Percentiles rank a stretch among this genome's conserved stretches.
These are phyloP conservation scores for Rotaria magnacalcarata DNA, from an alignment of 2,888 invertebrate genomes.

Conservation along the genomic window DNA sequence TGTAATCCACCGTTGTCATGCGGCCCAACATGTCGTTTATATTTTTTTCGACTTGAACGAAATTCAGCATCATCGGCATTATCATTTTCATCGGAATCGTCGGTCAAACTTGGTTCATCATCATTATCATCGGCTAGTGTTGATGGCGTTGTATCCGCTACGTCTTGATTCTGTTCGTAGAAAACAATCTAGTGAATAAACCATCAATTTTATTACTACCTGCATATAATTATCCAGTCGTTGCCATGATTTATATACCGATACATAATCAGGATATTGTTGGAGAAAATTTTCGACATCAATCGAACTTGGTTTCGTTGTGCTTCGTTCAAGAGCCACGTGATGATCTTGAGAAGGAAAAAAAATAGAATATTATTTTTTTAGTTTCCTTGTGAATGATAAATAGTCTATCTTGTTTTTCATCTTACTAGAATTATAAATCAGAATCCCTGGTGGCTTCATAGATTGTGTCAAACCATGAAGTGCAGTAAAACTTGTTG, in stretches of 20 bases:
- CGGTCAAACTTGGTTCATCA: not conserved
- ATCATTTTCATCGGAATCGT: not conserved
- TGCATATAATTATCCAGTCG: not conserved
- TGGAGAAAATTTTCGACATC: slow-evolving; percentile 61
- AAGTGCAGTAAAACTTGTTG: slow-evolving; percentile 67
- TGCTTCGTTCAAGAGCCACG: slow-evolving; percentile 58
- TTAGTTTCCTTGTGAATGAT: not conserved
- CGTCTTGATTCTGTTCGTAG: not conserved
- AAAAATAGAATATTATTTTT: slow-evolving; percentile 40
- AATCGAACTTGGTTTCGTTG: slow-evolving; percentile 61
- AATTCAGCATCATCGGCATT: not conserved
- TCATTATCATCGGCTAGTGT: not conserved
- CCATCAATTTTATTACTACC: not conserved
- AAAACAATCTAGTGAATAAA: not conserved
- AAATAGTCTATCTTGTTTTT: not conserved
- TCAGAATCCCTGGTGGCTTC: slow-evolving; percentile 69
- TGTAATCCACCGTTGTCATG: slow-evolving; percentile 60
- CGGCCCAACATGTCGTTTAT: slow-evolving; percentile 58
- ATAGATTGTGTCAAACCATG: slow-evolving; percentile 68
- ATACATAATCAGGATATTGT: slow-evolving; percentile 57
- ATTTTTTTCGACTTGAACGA: not conserved
- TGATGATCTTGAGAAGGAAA: slow-evolving; percentile 52
- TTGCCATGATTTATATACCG: slow-evolving; percentile 48
- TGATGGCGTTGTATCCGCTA: not conserved
- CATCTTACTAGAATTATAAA: slow-evolving; percentile 68